Base-by-base conservation (phyloP, 2,797 vertebrate genomes). In the Arrhamphus sclerolepis region DNA sequence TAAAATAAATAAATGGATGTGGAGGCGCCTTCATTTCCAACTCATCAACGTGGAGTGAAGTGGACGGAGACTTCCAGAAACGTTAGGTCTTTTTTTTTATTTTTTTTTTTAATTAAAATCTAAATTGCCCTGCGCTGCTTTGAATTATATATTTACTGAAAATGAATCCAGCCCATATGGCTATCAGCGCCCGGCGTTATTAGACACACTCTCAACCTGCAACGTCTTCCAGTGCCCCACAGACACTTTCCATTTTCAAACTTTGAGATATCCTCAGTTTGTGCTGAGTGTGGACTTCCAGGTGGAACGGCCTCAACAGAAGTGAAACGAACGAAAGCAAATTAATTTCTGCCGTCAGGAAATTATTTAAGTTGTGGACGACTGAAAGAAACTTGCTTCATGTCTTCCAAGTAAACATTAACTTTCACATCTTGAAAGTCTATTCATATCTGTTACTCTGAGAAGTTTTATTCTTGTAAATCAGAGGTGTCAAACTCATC, bases 31-130 rank as follows among this genome's bases (percentile, higher is more conserved):
- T 86, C 80, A 80, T 84, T 90, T 91, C 80, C 83, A 89, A 90
- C 88, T 92, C 84, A 92, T 92, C 90, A 91, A 82, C 66, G 21
- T 40, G 54, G 74, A 70, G 78, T 54, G 83, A 85, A 70, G 81
- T 65, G 55, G 70, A 77, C 62, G 80, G 77, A 83, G 77, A 86
- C 85, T 89, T 80, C 51, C 77, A 74, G 87, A 87, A 89, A 88
- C 80, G 85, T 84, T 85, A 73, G 78, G 66, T 83, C 82, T 85
- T 87, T 90, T n/a, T n/a, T n/a, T n/a, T n/a, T n/a, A n/a, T n/a
- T n/a, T n/a, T n/a, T n/a, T n/a, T n/a, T n/a, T 89, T 90, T 89
- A 90, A 90, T 91, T 90, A 91, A 92, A 91, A 89, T 87, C 78
- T 75, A 89, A 92, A 91, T 89, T 90, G 85, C 87, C 80, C 84